Conservation (phyloP, 2,113 vertebrate genomes). For the Bubo bubo region DNA sequence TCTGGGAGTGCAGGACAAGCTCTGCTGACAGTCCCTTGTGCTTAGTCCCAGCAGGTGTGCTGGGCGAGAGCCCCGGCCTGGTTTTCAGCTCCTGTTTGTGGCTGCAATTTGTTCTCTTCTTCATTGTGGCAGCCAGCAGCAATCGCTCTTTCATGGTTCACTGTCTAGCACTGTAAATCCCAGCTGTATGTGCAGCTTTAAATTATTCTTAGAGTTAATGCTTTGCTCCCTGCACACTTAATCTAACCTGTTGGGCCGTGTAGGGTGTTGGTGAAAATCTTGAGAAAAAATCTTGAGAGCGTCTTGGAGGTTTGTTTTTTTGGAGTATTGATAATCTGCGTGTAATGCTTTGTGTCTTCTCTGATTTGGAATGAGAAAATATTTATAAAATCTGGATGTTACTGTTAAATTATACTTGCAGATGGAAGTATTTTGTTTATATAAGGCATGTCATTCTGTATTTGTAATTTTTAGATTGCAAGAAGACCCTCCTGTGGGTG, state of each 20-base stretch:
- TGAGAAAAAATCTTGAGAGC: not conserved
- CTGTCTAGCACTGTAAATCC: not conserved
- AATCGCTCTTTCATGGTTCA: not conserved
- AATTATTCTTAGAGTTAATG: not conserved
- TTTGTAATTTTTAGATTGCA: constrained; percentile 86
- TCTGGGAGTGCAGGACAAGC: not conserved
- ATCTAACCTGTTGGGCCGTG: not conserved
- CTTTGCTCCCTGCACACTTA: not conserved
- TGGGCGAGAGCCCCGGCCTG: not conserved
- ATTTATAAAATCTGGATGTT: not conserved
- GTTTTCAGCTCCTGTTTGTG: not conserved
- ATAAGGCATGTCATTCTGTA: not conserved
- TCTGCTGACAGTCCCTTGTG: rapidly evolving
- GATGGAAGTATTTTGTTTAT: not conserved
- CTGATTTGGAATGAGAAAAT: not conserved
- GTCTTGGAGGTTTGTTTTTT: not conserved
- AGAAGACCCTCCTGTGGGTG: constrained; percentile 98
- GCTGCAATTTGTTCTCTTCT: not conserved
- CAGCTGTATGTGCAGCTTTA: not conserved
- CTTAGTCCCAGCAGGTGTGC: not conserved
- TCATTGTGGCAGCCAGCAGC: not conserved
- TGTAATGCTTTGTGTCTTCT: not conserved
- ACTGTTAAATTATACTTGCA: not conserved
- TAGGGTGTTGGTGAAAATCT: not conserved
- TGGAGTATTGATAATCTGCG: not conserved